phyloP scores from a whole-genome alignment of 2,797 vertebrate genomes.

The Lutjanus argentimaculatus region DNA sequence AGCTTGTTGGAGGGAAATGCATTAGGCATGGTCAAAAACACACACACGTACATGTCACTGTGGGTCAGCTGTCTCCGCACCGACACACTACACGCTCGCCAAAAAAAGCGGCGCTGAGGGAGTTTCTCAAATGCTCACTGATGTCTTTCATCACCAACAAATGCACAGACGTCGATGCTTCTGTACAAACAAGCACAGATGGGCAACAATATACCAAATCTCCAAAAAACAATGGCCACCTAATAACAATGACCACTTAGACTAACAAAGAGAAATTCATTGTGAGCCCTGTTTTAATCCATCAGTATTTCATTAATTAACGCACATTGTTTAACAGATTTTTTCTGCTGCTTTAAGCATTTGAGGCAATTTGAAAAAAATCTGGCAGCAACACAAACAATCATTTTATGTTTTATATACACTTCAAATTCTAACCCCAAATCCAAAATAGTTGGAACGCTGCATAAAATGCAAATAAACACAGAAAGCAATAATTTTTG shows the following conservation, averaged over 20 bases:
- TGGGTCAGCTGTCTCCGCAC: conserved; percentile 62
- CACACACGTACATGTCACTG: conserved; percentile 75
- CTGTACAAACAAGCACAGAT: conserved; percentile 1
- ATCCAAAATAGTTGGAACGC: no score
- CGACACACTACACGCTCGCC: conserved; percentile 9
- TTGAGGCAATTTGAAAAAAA: background rate
- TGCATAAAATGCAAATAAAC: no score
- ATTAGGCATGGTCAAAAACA: conserved; percentile 72
- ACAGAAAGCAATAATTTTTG: no score
- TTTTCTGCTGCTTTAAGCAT: conserved; percentile 8
- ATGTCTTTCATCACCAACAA: background rate
- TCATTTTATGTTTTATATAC: background rate
- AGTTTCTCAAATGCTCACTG: conserved; percentile 1
- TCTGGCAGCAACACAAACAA: background rate
- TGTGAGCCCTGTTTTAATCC: background rate
- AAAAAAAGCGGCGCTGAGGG: background rate
- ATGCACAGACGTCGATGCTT: background rate
- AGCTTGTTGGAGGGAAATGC: conserved; percentile 60
- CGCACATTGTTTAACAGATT: conserved; percentile 3
- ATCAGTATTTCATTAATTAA: conserved; percentile 22
- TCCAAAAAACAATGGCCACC: conserved; percentile 4
- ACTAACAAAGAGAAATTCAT: conserved; percentile 5
- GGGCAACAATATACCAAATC: background rate
- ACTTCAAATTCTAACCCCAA: background rate
- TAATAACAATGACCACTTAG: background rate